Evolutionary conservation across 1,140 invertebrate genomes (phyloP).

Genomic region (Magallana angulata): DNA sequence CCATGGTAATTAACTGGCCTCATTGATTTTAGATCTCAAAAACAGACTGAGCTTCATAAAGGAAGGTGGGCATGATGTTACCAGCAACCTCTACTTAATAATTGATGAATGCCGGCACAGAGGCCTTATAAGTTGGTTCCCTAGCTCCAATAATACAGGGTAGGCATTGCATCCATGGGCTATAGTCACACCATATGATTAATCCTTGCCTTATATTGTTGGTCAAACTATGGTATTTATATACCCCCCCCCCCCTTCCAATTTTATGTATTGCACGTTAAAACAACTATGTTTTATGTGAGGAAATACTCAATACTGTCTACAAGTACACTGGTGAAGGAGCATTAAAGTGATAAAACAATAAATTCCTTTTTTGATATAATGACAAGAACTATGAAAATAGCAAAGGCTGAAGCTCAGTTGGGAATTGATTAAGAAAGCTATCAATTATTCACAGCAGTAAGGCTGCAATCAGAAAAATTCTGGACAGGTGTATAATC

Average conservation of each 20-base stretch:
- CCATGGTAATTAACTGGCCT: conserved; percentile 21
- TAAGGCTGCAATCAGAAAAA: not conserved
- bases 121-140: not conserved
- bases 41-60: not conserved
- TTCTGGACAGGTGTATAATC: not conserved
- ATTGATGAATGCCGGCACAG: not conserved
- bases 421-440: conserved; percentile 1
- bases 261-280: not conserved
- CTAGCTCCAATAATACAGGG: not conserved
- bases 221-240: not conserved
- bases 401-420: not conserved
- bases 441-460: not conserved
- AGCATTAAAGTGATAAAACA: not conserved
- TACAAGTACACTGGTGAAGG: no score
- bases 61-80: conserved; percentile 12
- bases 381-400: not conserved
- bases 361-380: not conserved
- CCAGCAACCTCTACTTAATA: not conserved
- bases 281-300: no score
- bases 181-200: no score
- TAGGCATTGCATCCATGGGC: not conserved
- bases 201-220: no score
- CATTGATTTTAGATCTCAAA: conserved; percentile 4
- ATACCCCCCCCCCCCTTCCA: not conserved
- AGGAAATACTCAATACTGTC: not conserved